phyloP scores from a whole-genome alignment of 2,113 vertebrate species.

The Synodontis membranacea region DNA sequence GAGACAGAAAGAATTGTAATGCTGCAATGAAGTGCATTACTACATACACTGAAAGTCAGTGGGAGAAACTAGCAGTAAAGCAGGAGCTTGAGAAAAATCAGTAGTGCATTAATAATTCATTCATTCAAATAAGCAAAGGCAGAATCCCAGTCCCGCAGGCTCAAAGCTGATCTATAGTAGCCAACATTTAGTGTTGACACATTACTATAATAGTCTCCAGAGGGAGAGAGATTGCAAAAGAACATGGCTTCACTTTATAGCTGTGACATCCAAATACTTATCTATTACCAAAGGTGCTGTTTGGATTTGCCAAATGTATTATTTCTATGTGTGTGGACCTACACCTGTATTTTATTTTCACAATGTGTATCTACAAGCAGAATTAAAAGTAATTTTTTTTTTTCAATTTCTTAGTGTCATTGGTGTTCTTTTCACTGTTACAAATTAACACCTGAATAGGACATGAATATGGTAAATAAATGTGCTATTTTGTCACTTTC shows the following conservation, averaged over 20 bases:
- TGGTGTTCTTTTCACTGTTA: background rate
- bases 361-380: background rate
- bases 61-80: slow-evolving; percentile 29
- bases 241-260: slow-evolving; percentile 49
- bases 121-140: slow-evolving; percentile 63
- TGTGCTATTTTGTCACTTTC: background rate
- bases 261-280: slow-evolving; percentile 60
- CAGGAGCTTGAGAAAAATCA: slow-evolving; percentile 57
- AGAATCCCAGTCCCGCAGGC: slow-evolving; percentile 57
- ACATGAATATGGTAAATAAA: background rate
- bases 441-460: slow-evolving; percentile 7
- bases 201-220: slow-evolving; percentile 56
- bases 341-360: background rate
- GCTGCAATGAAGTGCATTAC: background rate
- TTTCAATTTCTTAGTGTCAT: slow-evolving; percentile 36
- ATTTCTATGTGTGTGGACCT: slow-evolving; percentile 55
- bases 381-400: background rate
- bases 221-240: slow-evolving; percentile 31
- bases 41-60: slow-evolving; percentile 40
- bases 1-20: slow-evolving; percentile 12
- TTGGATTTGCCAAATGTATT: slow-evolving; percentile 59
- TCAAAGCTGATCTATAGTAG: slow-evolving; percentile 60
- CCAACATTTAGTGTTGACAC: slow-evolving; percentile 62
- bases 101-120: slow-evolving; percentile 72
- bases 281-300: slow-evolving; percentile 57